Evolutionary conservation across 2,797 vertebrate genomes (phyloP), one percentile per base, ranked within the genome.

Genomic region (Microhierax caerulescens): DNA sequence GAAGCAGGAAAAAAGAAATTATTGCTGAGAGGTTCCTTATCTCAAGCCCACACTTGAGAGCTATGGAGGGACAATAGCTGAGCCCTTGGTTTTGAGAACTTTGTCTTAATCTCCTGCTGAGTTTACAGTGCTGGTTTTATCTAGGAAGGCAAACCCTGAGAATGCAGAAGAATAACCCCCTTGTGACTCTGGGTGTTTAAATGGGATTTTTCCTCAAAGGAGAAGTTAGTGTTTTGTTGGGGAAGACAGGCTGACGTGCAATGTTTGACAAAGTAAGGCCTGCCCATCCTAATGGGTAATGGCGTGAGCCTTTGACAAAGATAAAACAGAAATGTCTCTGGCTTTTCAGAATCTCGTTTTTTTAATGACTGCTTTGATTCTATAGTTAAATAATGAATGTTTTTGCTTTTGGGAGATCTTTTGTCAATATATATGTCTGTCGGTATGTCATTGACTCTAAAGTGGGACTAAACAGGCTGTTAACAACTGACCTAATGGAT

Each of bases 41-140:
- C 94, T 95, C 3, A 1, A 94, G 76, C 69, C 61, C 85, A 90
- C 87, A 75, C 65, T 91, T 90, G 65, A 85, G 77, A 83, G 65
- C 92, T 92, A 76, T 85, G 2, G 3, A 72, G 57, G 85, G 76
- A 94, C 96, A 97, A 95, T 90, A 68, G 90, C 24, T 78, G 53
- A 96, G 61, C 94, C 82, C 84, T 83, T 91, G 82, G 64, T 72
- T 96, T 94, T 81, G 82, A 88, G 87, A 90, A 91, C 85, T 95
- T 85, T 76, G 91, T 51, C 61, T 88, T 96, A 91, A 95, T 95
- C 90, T 96, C 78, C 65, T 73, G 85, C 87, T 93, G 74, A 96
- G 95, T 96, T 96, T 95, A 97, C 93, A 86, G 90, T 47, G 59
- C 60, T 41, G 87, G 79, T 63, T 91, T 97, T 97, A 95, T 97